Evolutionary conservation across 2,888 invertebrate genomes (phyloP), one percentile per base, ranked within the genome.

Genomic region (Aporophyla nigra): DNA sequence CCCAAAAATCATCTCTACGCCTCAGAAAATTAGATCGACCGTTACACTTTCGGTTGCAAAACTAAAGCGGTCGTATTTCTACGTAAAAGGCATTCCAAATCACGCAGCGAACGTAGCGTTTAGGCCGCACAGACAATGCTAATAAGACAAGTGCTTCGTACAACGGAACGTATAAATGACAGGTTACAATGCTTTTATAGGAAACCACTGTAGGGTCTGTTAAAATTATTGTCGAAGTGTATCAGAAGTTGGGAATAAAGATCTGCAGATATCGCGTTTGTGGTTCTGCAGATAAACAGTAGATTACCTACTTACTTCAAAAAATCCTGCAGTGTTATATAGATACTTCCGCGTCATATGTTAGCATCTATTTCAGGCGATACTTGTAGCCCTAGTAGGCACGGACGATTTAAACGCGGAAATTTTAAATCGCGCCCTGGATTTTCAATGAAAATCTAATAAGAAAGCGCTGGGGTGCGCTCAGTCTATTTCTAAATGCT

Each of bases 31-130:
- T 84, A 82, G 78, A 81, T 59, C 56, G 2, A 56, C 21, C 49
- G 49, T 69, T 43, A 59, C n/a, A 76, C 77, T 80, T 51, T 27
- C 24, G 70, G 24, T 3, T 46, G 80, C 71, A 82, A 84, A 76
- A 69, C 61, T 81, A 87, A 84, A 61, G 76, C 87, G 89, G 90
- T 88, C 66, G 80, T 84, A 84, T 87, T 87, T 87, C 87, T 88
- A 93, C 93, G 90, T 92, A 94, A 93, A 93, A 93, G 94, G 94
- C 93, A 92, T 92, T 93, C 93, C 92, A 92, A 92, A 94, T 94
- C 94, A 94, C 93, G 93, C 94, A 91, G 90, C 85, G 91, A 92
- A 91, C 91, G 90, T 91, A 91, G 91, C 90, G 90, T 92, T 92
- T 91, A 88, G 90, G 91, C 87, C 84, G 83, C 86, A 90, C 92